These are phyloP conservation scores for Vidua macroura DNA, from an alignment of 2,113 vertebrate species.

Conservation along the genomic window DNA sequence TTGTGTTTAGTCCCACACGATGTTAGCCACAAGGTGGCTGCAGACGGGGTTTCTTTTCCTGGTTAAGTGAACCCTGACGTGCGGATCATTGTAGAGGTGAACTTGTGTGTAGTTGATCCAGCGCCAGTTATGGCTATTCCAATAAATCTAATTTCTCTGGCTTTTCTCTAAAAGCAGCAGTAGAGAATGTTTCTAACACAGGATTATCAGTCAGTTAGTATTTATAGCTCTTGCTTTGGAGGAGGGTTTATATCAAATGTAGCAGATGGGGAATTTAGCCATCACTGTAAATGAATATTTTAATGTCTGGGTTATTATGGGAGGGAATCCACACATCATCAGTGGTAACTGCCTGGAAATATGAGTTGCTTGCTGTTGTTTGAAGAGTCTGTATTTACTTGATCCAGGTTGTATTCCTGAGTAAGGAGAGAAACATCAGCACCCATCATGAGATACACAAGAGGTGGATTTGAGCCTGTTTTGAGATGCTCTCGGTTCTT, in stretches of 20 bases:
- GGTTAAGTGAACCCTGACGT: not conserved
- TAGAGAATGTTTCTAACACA: not conserved
- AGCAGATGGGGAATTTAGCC: not conserved
- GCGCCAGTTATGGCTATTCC: not conserved
- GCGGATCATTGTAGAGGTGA: rapidly evolving
- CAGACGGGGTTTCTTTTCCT: not conserved
- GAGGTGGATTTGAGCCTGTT: not conserved
- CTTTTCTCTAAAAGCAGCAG: not conserved
- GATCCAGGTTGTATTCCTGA: not conserved
- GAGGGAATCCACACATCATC: not conserved
- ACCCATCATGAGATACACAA: not conserved
- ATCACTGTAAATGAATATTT: not conserved
- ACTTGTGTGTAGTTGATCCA: not conserved
- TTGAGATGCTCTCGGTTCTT: not conserved
- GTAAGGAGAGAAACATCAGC: not conserved
- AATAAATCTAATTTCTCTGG: not conserved
- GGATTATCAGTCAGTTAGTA: not conserved
- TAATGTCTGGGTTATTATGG: not conserved
- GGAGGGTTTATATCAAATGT: not conserved
- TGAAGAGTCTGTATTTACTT: not conserved
- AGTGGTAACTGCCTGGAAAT: not conserved
- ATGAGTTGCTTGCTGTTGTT: not conserved
- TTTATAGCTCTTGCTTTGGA: not conserved
- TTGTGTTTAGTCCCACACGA: not conserved
- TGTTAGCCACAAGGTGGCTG: not conserved